phyloP scores from a whole-genome alignment of 2,113 vertebrate genomes.

The Trematomus loennbergii region DNA sequence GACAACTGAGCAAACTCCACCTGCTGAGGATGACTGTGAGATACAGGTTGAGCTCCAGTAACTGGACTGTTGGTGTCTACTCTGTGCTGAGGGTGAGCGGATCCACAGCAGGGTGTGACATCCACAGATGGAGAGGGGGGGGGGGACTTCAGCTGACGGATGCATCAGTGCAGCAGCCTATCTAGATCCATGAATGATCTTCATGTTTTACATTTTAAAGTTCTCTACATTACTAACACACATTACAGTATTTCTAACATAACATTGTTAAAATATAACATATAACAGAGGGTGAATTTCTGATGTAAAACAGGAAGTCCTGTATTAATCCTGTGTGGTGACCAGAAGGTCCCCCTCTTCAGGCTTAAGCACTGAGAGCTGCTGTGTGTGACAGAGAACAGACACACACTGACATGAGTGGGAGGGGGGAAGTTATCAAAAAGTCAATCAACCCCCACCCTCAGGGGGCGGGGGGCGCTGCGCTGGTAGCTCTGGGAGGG shows the following conservation, averaged over 20 bases:
- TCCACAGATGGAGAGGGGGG: constrained; percentile 9
- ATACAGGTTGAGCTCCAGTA: background rate
- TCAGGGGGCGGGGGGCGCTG: too few relatives aligned
- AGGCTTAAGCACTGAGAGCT: background rate
- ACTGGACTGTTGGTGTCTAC: background rate
- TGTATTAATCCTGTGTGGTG: background rate
- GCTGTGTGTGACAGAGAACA: constrained; percentile 31
- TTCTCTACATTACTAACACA: background rate
- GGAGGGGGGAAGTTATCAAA: background rate
- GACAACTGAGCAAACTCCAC: background rate
- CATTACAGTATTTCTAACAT: background rate
- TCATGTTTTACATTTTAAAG: background rate
- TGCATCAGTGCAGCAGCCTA: too few relatives aligned
- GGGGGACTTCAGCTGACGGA: background rate
- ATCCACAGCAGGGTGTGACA: constrained; percentile 6
- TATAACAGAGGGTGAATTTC: background rate
- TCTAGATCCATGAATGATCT: background rate
- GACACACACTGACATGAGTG: too few relatives aligned
- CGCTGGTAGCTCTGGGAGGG: too few relatives aligned
- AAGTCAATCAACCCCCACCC: background rate
- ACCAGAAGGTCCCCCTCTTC: background rate
- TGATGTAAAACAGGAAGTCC: background rate
- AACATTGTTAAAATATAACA: background rate
- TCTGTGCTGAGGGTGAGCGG: background rate
- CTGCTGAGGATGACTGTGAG: background rate